These are phyloP conservation scores for Augochlora pura DNA, from an alignment of 1,140 invertebrate species.

Conservation along the genomic window DNA sequence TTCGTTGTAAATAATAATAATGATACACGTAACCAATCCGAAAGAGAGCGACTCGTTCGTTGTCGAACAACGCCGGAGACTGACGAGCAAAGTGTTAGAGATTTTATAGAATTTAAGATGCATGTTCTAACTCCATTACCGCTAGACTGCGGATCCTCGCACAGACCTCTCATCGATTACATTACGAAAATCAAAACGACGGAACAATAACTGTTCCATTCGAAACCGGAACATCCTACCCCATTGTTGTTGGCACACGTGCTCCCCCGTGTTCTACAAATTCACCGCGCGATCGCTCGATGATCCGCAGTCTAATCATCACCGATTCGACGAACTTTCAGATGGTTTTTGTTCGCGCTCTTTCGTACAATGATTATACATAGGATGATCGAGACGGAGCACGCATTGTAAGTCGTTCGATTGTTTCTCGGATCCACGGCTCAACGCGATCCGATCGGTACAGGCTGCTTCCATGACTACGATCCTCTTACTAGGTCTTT, in stretches of 20 bases:
- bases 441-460: background rate
- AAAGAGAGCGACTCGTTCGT: constrained; percentile 14
- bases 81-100: constrained; percentile 19
- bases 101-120: constrained; percentile 51
- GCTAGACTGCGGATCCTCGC: too few species aligned
- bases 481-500: constrained; percentile 21
- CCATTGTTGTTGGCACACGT: too few species aligned
- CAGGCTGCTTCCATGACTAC: constrained; percentile 25
- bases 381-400: background rate
- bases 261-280: too few species aligned
- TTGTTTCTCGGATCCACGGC: background rate
- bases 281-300: too few species aligned
- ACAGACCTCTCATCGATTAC: too few species aligned
- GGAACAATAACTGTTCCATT: too few species aligned
- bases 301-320: too few species aligned
- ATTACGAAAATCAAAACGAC: too few species aligned
- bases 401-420: background rate
- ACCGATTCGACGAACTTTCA: too few species aligned
- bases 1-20: constrained; percentile 26
- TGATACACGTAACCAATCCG: constrained; percentile 11
- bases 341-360: background rate
- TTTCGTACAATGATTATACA: constrained; percentile 6
- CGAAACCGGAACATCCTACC: too few species aligned
- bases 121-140: constrained; percentile 59
- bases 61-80: constrained; percentile 17